These are phyloP conservation scores for Euphydryas editha DNA, from an alignment of 2,888 invertebrate genomes.

Conservation along the genomic window DNA sequence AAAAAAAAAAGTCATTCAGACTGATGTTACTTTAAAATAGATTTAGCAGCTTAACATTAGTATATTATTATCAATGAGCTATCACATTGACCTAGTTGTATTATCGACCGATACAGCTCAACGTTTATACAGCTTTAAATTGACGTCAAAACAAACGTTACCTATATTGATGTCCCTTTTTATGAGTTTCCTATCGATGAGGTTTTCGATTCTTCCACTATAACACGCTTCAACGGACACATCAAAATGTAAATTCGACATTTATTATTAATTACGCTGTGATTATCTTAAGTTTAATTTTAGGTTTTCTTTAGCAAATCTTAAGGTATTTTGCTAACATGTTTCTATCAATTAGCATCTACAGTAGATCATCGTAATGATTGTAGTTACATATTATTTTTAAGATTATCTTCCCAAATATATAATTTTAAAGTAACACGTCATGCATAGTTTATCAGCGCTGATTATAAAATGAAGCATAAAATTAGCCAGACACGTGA, in stretches of 20 bases:
- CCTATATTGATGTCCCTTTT: not conserved
- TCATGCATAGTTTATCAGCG: no score
- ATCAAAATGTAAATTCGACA: slow-evolving; percentile 28
- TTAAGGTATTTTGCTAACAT: not conserved
- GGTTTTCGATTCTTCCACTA: slow-evolving; percentile 1
- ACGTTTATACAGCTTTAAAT: not conserved
- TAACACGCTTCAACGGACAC: slow-evolving; percentile 17
- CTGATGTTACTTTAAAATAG: no score
- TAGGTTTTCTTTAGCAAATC: not conserved
- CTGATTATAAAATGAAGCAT: no score
- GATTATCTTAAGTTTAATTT: not conserved
- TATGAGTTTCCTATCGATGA: slow-evolving; percentile 4
- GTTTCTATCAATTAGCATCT: not conserved
- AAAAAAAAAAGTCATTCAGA: no score
- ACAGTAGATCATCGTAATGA: no score
- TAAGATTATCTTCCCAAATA: not conserved
- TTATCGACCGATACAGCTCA: not conserved
- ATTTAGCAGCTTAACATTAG: no score
- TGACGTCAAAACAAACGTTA: not conserved
- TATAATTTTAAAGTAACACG: no score
- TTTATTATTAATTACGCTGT: slow-evolving; percentile 19
- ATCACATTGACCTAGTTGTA: no score
- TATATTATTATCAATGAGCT: no score
- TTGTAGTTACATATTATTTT: not conserved
- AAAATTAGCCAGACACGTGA: no score